A percentile compares a stretch with the other conserved stretches of the same genome.
Evolutionary conservation across 2,888 invertebrate genomes (phyloP).

Genomic region (Apodemia duryi): DNA sequence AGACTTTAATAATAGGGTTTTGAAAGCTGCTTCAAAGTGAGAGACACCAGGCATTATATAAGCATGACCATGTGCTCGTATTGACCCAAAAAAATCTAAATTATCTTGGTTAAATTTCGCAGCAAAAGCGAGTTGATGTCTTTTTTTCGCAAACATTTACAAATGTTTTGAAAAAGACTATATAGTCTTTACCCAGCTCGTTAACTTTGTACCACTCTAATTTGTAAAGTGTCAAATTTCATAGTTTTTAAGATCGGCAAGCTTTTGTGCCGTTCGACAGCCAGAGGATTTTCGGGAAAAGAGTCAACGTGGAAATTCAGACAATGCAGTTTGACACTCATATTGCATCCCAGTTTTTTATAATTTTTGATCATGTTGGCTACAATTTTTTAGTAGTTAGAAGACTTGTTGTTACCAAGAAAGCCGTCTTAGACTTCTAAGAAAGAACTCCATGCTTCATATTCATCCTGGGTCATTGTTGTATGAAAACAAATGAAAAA

Average conservation of each 20-base stretch:
- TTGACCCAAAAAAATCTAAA: constrained; percentile 11
- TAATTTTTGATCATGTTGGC: constrained; percentile 1
- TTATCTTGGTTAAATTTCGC: not conserved
- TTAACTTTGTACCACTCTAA: too few species aligned
- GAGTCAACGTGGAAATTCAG: not conserved
- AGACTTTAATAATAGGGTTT: too few species aligned
- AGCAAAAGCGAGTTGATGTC: too few species aligned
- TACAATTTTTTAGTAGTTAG: constrained; percentile 8
- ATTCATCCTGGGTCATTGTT: constrained; percentile 5
- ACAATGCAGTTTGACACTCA: not conserved
- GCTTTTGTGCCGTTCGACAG: not conserved
- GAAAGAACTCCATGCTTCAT: constrained; percentile 9
- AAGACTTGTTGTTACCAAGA: constrained; percentile 2
- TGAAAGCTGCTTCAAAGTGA: too few species aligned
- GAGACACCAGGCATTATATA: too few species aligned
- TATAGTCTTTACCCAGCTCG: too few species aligned
- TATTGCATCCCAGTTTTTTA: not conserved
- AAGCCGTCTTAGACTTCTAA: not conserved
- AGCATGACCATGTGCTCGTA: too few species aligned
- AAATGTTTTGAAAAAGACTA: too few species aligned
- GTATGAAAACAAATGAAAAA: too few species aligned
- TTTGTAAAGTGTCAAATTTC: too few species aligned
- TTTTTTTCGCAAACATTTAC: too few species aligned
- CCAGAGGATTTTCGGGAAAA: not conserved
- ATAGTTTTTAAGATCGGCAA: too few species aligned